Percentiles rank a stretch among this genome's conserved stretches.
phyloP scores from a whole-genome alignment of 2,797 vertebrate genomes.

The Argyrosomus regius region DNA sequence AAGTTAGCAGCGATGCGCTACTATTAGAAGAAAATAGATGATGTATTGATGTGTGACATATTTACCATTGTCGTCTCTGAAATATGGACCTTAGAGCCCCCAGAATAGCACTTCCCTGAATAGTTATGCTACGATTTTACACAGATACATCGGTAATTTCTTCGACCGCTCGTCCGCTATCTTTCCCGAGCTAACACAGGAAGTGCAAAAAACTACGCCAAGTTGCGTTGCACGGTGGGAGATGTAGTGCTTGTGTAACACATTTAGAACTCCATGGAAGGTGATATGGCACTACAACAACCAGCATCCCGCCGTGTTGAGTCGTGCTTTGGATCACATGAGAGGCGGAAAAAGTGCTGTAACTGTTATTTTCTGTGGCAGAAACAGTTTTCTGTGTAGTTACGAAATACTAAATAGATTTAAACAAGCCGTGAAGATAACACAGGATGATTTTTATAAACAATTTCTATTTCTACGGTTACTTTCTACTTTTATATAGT shows the following conservation, averaged over 20 bases:
- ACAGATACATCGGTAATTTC: slow-evolving; percentile 66
- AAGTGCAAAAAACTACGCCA: slow-evolving; percentile 35
- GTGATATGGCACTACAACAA: slow-evolving; percentile 70
- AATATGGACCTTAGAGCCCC: slow-evolving; percentile 20
- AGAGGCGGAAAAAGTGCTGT: slow-evolving; percentile 15
- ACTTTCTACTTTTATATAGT: too few relatives aligned
- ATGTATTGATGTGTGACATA: not conserved
- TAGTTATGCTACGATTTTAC: slow-evolving; percentile 44
- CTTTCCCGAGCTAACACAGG: slow-evolving; percentile 68
- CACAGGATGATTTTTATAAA: too few relatives aligned
- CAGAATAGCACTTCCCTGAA: slow-evolving; percentile 47
- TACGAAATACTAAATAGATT: not conserved
- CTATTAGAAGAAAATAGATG: not conserved
- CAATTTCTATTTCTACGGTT: too few relatives aligned
- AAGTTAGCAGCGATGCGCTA: slow-evolving; percentile 7
- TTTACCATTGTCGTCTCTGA: slow-evolving; percentile 81
- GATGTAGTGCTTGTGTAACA: slow-evolving; percentile 55
- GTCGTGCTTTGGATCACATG: slow-evolving; percentile 66
- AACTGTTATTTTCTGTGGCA: not conserved
- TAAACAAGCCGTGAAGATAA: not conserved
- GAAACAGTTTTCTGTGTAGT: not conserved
- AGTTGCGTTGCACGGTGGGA: slow-evolving; percentile 62
- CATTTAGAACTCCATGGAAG: rapidly evolving
- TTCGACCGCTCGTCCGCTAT: slow-evolving; percentile 77
- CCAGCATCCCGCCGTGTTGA: slow-evolving; percentile 42